phyloP scores from a whole-genome alignment of 1,140 invertebrate genomes.

The Drosophila teissieri region DNA sequence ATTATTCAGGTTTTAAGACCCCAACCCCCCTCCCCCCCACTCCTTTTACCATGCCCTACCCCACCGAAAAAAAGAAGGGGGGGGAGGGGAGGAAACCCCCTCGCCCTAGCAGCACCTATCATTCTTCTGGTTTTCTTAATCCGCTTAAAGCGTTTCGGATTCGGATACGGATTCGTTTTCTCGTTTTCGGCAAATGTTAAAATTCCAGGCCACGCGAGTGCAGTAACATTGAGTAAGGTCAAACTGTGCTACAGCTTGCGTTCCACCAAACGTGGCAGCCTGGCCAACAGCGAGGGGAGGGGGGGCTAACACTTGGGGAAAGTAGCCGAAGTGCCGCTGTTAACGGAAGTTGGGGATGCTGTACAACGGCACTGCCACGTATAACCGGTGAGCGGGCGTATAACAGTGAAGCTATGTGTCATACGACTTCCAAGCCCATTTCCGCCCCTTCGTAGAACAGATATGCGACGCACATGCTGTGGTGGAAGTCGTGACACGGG shows the following conservation, averaged over 20 bases:
- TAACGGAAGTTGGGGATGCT: neutral
- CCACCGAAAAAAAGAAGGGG: neutral
- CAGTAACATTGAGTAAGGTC: constrained; percentile 49
- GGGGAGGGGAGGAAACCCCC: too few species aligned
- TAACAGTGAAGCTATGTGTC: neutral
- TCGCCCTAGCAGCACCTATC: neutral
- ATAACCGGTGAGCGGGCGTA: neutral
- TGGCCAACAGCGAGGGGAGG: neutral
- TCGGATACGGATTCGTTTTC: neutral
- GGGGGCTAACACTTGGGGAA: neutral
- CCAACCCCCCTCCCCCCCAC: neutral
- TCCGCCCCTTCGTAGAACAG: too few species aligned
- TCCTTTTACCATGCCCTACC: too few species aligned
- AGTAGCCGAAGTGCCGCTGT: neutral
- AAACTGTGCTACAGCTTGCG: constrained; percentile 37
- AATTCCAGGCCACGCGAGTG: constrained; percentile 43
- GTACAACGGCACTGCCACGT: neutral
- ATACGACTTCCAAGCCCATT: neutral
- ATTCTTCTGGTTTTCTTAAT: constrained; percentile 19
- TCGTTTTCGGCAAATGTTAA: constrained; percentile 32
- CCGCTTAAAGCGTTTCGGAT: constrained; percentile 36
- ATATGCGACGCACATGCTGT: neutral
- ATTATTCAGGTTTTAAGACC: constrained; percentile 34
- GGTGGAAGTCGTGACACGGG: constrained; percentile 3
- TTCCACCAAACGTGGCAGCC: constrained; percentile 5